These are phyloP conservation scores for Pristionchus exspectatus DNA, from an alignment of 2,888 invertebrate species.

Conservation along the genomic window DNA sequence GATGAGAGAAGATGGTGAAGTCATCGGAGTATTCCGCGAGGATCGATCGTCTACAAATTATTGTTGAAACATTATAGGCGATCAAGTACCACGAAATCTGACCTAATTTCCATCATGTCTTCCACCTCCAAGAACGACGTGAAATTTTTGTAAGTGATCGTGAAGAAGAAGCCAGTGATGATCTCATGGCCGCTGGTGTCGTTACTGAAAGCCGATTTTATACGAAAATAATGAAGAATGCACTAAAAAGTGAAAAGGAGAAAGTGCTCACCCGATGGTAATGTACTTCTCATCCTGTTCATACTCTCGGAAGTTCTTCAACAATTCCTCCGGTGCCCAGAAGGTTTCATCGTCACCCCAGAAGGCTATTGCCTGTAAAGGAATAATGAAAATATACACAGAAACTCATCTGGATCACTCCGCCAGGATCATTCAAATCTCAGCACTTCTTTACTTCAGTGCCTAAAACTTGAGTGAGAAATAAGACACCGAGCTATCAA, in stretches of 20 bases:
- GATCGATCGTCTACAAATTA: constrained; percentile 64
- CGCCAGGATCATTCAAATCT: too few species aligned
- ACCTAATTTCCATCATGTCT: constrained; percentile 66
- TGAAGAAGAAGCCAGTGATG: constrained; percentile 75
- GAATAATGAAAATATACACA: not conserved
- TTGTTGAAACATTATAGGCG: not conserved
- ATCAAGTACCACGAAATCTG: not conserved
- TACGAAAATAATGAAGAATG: not conserved
- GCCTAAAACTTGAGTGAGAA: too few species aligned
- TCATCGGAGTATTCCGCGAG: constrained; percentile 64
- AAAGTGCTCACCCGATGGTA: constrained; percentile 47
- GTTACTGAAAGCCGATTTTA: constrained; percentile 59
- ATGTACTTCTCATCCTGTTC: constrained; percentile 65
- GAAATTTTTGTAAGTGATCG: constrained; percentile 75
- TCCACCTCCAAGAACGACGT: constrained; percentile 74
- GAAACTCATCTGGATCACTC: not conserved
- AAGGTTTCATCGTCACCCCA: constrained; percentile 74
- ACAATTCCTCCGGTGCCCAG: constrained; percentile 68
- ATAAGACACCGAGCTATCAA: too few species aligned
- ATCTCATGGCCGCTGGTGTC: constrained; percentile 64
- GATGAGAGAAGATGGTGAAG: constrained; percentile 75
- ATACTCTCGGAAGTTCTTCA: constrained; percentile 72
- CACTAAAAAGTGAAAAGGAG: not conserved
- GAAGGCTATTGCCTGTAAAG: constrained; percentile 67
- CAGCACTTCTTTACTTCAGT: too few species aligned